Evolutionary conservation across 2,113 vertebrate genomes (phyloP).

Genomic region (Neodon shergylaensis): DNA sequence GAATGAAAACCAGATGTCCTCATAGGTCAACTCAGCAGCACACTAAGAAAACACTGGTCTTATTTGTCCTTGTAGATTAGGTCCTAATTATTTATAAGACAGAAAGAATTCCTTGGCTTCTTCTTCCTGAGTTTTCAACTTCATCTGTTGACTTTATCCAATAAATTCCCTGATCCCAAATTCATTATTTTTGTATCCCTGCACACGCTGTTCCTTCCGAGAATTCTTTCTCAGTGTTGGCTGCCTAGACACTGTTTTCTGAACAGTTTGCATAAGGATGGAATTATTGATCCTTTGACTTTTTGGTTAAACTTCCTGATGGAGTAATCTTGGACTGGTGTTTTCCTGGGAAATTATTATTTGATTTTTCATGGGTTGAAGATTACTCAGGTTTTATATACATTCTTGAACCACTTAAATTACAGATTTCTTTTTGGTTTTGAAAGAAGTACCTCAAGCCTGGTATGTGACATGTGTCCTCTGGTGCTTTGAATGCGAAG

Average conservation of each 20-base stretch:
- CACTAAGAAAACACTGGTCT: background rate
- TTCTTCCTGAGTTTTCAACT: background rate
- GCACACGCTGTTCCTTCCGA: background rate
- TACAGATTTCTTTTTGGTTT: background rate
- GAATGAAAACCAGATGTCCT: background rate
- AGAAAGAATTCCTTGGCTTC: background rate
- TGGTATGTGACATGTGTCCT: background rate
- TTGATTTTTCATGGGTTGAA: constrained; percentile 1
- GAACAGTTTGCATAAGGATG: background rate
- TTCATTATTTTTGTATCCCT: background rate
- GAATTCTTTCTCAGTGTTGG: background rate
- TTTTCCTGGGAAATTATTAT: constrained; percentile 31
- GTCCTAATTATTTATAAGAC: constrained; percentile 17
- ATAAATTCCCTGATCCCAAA: background rate
- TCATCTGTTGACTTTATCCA: background rate
- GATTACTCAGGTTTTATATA: background rate
- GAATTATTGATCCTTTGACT: background rate
- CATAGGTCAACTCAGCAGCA: background rate
- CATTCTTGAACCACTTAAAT: background rate
- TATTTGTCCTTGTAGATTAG: background rate
- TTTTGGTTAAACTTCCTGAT: background rate
- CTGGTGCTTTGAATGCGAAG: background rate
- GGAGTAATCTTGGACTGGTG: background rate
- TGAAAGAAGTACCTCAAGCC: background rate
- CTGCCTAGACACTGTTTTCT: background rate